Percentiles rank a stretch among this genome's conserved stretches.
Conservation (phyloP, 2,797 vertebrate species). For the Adelosebastes latens region DNA sequence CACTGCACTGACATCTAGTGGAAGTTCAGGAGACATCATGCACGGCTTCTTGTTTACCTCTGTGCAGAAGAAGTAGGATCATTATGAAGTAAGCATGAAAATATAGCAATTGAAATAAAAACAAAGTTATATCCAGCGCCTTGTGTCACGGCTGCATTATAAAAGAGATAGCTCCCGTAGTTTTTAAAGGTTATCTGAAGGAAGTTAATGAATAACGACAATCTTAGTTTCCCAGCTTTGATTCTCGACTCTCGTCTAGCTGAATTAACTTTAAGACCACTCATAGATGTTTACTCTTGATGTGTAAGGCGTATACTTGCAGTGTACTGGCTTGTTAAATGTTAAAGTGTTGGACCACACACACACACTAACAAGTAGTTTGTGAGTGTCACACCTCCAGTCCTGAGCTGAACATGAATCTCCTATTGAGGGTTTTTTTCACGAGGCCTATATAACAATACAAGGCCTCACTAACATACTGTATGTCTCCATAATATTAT, state of each 20-base stretch:
- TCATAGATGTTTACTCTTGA: background rate
- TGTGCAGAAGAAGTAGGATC: background rate
- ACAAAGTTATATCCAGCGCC: background rate
- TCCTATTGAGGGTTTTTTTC: background rate
- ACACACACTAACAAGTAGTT: background rate
- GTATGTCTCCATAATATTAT: slow-evolving; percentile 76
- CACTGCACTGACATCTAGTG: slow-evolving; percentile 30
- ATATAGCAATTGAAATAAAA: background rate
- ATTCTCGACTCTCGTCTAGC: background rate
- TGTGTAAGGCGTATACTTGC: background rate
- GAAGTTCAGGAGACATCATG: background rate
- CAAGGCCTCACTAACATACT: slow-evolving; percentile 49
- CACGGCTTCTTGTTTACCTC: background rate
- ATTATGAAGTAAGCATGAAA: background rate
- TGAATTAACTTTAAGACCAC: background rate
- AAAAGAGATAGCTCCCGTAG: background rate
- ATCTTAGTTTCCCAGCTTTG: background rate
- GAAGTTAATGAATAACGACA: background rate
- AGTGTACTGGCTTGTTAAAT: background rate
- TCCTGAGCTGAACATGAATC: background rate
- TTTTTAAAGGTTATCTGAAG: background rate
- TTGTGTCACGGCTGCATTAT: background rate
- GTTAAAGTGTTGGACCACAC: background rate
- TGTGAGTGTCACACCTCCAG: background rate
- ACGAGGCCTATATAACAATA: slow-evolving; percentile 61